phyloP scores from a whole-genome alignment of 2,113 vertebrate genomes.

The Stegastes partitus region DNA sequence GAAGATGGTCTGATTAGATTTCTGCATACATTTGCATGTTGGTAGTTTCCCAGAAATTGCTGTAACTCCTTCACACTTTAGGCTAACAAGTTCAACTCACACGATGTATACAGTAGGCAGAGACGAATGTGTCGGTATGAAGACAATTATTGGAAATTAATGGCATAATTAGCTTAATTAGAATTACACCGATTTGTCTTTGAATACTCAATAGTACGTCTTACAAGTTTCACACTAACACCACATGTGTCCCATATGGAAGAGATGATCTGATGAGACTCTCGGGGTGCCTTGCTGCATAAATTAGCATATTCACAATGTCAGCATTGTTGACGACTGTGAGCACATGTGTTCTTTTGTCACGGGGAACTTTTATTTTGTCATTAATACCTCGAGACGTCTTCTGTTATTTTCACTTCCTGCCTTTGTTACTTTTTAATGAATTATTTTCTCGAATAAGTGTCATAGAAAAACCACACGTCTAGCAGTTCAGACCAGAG shows the following conservation, averaged over 20 bases:
- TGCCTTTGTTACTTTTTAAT: background rate
- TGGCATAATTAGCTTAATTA: constrained; percentile 1
- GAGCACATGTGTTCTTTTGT: too few species aligned
- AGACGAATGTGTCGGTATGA: background rate
- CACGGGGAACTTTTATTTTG: too few species aligned
- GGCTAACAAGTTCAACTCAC: background rate
- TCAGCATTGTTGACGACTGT: too few species aligned
- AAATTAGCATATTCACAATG: background rate
- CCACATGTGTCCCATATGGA: background rate
- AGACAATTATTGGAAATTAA: background rate
- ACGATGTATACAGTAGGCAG: background rate
- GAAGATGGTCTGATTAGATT: background rate
- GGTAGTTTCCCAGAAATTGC: background rate
- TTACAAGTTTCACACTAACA: background rate
- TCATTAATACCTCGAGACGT: background rate
- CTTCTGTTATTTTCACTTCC: background rate
- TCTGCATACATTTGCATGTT: background rate
- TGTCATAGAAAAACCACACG: background rate
- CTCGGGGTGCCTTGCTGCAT: background rate
- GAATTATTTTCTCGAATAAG: too few species aligned
- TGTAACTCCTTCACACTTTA: background rate
- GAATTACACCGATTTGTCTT: background rate
- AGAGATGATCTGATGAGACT: background rate
- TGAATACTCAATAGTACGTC: background rate
- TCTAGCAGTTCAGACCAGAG: background rate